Evolutionary conservation across 2,113 vertebrate species (phyloP), one percentile per base, ranked within the genome.

Genomic region (Eolophus roseicapilla): DNA sequence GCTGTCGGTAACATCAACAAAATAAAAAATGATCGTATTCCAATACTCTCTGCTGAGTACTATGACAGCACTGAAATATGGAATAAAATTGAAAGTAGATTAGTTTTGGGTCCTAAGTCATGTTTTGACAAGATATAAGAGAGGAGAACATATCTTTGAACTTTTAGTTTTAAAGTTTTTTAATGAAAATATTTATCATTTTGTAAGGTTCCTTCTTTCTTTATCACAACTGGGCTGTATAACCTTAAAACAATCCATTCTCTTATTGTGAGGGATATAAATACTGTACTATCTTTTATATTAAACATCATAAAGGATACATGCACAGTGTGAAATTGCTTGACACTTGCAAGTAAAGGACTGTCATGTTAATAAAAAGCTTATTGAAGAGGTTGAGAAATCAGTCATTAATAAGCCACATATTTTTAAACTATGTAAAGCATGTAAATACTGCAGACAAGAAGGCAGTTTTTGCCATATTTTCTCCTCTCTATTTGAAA

Each of bases 21-120:
- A 98, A 99, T 99, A 99, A 99, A 99, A 99, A 99, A 99, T 98
- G 98, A 98, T 98, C 98, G 97, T 98, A 97, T 98, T 98, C 97
- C 98, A 97, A 98, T 98, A 98, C 98, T 98, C 96, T 98, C 98
- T 97, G 98, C 98, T 98, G 97, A 98, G 97, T 98, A 97, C 98
- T 96, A 97, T 99, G 99, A 99, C 99, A 99, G 98, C 93, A 31
- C 98, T 99, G 99, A 99, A 99, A 99, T 99, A 99, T 99, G 98
- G 98, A 98, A 99, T 98, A 98, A 98, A 99, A 99, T 99, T 99
- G 98, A 98, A 99, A 99, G 98, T 97, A 98, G 99, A 99, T 99
- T 99, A 98, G 98, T 98, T 99, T 99, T 98, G 98, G 97, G 98
- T 98, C 98, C 98, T 99, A 99, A 99, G 98, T 99, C 98, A 99